Evolutionary conservation across 2,888 invertebrate genomes (phyloP).

Genomic region (Ophion costatus): DNA sequence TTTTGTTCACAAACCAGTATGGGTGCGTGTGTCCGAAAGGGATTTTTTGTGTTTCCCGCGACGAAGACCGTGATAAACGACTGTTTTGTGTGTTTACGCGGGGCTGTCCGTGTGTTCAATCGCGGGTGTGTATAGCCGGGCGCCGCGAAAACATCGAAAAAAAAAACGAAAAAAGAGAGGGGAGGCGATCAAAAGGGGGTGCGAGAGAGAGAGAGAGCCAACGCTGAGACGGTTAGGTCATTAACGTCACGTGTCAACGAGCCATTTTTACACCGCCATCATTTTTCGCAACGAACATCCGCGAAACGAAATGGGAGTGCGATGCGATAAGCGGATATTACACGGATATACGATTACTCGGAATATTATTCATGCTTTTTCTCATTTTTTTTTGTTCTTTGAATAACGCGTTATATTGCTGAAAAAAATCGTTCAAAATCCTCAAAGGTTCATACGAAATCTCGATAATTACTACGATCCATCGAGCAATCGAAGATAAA

Average conservation of each 20-base stretch:
- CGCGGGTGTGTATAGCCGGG: constrained; percentile 13
- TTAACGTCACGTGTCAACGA: constrained; percentile 42
- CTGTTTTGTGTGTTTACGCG: constrained; percentile 51
- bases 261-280: constrained; percentile 19
- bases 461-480: background rate
- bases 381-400: background rate
- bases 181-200: background rate
- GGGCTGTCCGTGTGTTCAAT: constrained; percentile 23
- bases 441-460: background rate
- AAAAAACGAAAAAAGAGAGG: background rate
- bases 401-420: background rate
- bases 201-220: constrained; percentile 12
- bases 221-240: constrained; percentile 38
- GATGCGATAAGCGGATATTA: background rate
- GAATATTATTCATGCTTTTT: background rate
- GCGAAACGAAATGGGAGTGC: constrained; percentile 1
- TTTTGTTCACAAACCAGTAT: constrained; percentile 38
- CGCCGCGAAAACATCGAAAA: background rate
- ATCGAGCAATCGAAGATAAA: background rate
- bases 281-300: constrained; percentile 38
- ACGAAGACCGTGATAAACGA: constrained; percentile 69
- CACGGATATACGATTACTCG: background rate
- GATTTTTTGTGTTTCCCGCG: constrained; percentile 59
- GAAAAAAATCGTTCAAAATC: background rate
- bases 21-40: constrained; percentile 66